phyloP scores from a whole-genome alignment of 2,797 vertebrate species.

The Enteromius fasciolatus region DNA sequence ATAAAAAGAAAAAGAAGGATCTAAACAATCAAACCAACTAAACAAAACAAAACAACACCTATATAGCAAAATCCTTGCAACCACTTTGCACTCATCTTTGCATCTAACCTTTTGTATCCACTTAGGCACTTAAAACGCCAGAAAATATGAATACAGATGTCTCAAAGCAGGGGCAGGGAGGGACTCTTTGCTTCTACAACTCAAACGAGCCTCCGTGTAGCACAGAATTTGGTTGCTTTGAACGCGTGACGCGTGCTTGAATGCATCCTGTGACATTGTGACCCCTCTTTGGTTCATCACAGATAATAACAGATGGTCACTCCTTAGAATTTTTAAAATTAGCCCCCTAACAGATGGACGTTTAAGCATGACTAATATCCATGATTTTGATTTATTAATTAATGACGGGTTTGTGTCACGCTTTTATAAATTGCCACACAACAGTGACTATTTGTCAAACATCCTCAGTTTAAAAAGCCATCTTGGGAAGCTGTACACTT shows the following conservation, averaged over 20 bases:
- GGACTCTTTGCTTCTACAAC: background rate
- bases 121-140: background rate
- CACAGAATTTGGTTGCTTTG: background rate
- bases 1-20: background rate
- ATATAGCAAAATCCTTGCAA: background rate
- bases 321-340: conserved; percentile 10
- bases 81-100: background rate
- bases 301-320: conserved; percentile 24
- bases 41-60: too few relatives aligned
- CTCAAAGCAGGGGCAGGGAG: background rate
- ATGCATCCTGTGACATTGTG: conserved; percentile 10
- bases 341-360: conserved; percentile 27
- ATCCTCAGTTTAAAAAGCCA: conserved; percentile 15
- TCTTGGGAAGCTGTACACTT: background rate
- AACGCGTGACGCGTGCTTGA: background rate
- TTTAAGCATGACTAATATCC: conserved; percentile 40
- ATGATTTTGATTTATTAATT: conserved; percentile 44
- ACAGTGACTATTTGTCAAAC: conserved; percentile 12
- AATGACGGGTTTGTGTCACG: conserved; percentile 34
- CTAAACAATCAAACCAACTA: background rate
- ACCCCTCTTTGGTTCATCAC: conserved; percentile 34
- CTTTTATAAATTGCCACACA: conserved; percentile 36
- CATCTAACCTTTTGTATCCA: background rate
- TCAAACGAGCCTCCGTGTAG: background rate
- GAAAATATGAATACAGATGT: background rate